Evolutionary conservation across 2,888 invertebrate species (phyloP), one percentile per base, ranked within the genome.

Genomic region (Parnassius smintheus): DNA sequence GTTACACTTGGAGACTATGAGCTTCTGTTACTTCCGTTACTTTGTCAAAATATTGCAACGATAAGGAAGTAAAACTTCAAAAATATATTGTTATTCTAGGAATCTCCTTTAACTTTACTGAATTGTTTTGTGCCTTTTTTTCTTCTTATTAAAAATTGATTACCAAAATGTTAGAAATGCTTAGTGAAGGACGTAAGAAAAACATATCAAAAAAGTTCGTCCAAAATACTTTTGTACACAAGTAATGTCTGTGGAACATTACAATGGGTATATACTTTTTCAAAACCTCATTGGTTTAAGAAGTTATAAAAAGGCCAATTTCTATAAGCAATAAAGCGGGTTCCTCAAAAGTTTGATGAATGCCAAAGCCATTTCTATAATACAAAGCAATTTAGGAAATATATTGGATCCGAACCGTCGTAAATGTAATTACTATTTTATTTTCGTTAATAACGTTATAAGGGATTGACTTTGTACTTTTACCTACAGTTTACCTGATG

Each of bases 241-340:
- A 54, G 55, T 18, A 49, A 48, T 53, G 44, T 46, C 56, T 8
- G 11, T 12, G n/a, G 7, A 25, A 44, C 49, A 59, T 59, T 59
- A 52, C 50, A 59, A 59, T 59, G 45, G 42, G 52, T 42, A 11
- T 51, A 56, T 52, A 41, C 41, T 56, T 55, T 59, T 59, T 63
- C 51, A 13, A 56, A 56, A 56, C 45, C 59, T 55, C 58, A 53
- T 58, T 58, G 54, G 53, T 58, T 59, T 51, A 50, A 55, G 62
- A 63, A 63, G 62, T 55, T 56, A 53, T 64, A 64, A 64, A 63
- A 64, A 59, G 56, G 35, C 56, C 59, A 59, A 64, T 59, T 64
- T 56, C 63, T 59, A 56, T 59, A 56, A 59, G 59, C 63, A 56
- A 59, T 64, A 64, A 64, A 59, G 35, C 25, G 41, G 9, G 18